A percentile compares a stretch with the other conserved stretches of the same genome.
phyloP scores from a whole-genome alignment of 2,888 invertebrate genomes.

The Allygus modestus region DNA sequence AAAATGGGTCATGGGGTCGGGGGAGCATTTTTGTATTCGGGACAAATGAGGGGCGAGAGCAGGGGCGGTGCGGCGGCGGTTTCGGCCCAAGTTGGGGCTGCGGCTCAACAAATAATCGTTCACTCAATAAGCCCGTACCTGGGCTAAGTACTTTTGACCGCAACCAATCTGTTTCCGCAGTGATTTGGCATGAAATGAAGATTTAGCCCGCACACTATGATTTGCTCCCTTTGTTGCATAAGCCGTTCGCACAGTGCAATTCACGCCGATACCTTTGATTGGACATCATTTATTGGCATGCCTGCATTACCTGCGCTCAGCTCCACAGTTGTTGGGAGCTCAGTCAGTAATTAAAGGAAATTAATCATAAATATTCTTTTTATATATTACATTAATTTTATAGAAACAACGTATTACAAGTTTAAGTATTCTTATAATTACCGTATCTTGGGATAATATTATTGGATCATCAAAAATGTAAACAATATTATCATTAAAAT shows the following conservation, averaged over 20 bases:
- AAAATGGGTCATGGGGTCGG: slow-evolving; percentile 31
- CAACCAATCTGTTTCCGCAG: slow-evolving; percentile 58
- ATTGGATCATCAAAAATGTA: no score
- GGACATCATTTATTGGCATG: slow-evolving; percentile 38
- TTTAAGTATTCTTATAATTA: no score
- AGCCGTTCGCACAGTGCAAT: neutral
- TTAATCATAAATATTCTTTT: no score
- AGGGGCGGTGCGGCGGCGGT: neutral
- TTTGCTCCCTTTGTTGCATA: slow-evolving; percentile 48
- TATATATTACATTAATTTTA: no score
- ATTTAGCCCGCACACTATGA: slow-evolving; percentile 25
- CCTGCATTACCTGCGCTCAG: neutral
- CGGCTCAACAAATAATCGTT: slow-evolving; percentile 59
- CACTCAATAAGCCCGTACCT: slow-evolving; percentile 59
- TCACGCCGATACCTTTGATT: slow-evolving; percentile 51
- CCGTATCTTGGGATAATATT: no score
- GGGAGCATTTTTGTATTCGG: slow-evolving; percentile 30
- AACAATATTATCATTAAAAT: no score
- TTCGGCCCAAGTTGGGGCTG: slow-evolving; percentile 42
- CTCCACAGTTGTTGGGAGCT: no score
- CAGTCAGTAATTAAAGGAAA: no score
- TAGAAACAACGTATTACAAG: no score
- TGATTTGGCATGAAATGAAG: slow-evolving; percentile 58
- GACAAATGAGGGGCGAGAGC: neutral
- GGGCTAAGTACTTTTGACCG: slow-evolving; percentile 60